Evolutionary conservation across 2,797 vertebrate species (phyloP).

Genomic region (Parambassis ranga): DNA sequence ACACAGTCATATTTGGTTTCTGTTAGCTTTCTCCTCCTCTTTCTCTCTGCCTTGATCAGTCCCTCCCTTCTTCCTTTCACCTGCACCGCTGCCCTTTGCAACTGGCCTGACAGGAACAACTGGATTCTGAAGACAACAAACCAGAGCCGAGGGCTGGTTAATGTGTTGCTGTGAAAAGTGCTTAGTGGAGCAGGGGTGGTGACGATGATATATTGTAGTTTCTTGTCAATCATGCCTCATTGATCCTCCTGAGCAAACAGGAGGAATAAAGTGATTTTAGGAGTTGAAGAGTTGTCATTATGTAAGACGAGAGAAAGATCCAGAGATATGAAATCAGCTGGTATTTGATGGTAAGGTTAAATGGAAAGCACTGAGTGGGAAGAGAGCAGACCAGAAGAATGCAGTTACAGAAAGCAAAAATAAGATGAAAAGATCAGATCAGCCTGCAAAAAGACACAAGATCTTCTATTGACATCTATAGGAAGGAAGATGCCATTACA

Average conservation of each 20-base stretch:
- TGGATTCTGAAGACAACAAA: slow-evolving; percentile 67
- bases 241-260: slow-evolving; percentile 18
- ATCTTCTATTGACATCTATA: neutral
- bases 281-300: neutral
- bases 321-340: neutral
- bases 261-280: slow-evolving; percentile 20
- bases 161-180: slow-evolving; percentile 38
- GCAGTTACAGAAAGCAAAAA: neutral
- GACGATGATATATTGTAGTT: slow-evolving; percentile 16
- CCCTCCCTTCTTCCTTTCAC: slow-evolving; percentile 66
- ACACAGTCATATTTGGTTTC: slow-evolving; percentile 73
- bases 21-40: slow-evolving; percentile 55
- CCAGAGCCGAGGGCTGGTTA: slow-evolving; percentile 42
- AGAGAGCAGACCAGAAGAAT: neutral
- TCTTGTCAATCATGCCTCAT: slow-evolving; percentile 12
- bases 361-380: neutral
- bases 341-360: neutral
- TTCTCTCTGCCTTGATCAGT: slow-evolving; percentile 24
- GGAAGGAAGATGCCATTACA: neutral
- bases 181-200: slow-evolving; percentile 1
- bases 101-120: slow-evolving; percentile 74
- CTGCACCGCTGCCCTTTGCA: slow-evolving; percentile 49
- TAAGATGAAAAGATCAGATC: neutral
- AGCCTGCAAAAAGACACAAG: neutral
- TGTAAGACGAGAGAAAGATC: neutral